A percentile compares a stretch with the other conserved stretches of the same genome.
Evolutionary conservation across 2,113 vertebrate species (phyloP).

Genomic region (Sisor rabdophorus): DNA sequence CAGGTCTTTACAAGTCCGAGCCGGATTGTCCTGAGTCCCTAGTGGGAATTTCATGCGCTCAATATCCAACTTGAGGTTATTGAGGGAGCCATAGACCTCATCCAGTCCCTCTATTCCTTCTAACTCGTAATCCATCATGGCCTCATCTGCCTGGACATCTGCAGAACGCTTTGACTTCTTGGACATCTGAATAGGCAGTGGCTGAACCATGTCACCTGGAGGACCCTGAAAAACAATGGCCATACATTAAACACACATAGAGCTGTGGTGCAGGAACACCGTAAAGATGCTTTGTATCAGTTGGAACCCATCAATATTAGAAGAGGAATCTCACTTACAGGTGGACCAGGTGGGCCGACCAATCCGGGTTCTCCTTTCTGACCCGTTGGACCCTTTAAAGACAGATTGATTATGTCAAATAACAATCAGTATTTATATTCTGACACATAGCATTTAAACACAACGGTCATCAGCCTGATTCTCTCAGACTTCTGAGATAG

Average conservation of each 20-base stretch:
- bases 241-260: constrained; percentile 7
- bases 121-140: constrained; percentile 75
- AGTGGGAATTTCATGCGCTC: constrained; percentile 95
- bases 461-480: background rate
- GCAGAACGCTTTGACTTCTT: constrained; percentile 83
- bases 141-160: constrained; percentile 78
- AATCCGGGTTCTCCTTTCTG: constrained; percentile 92
- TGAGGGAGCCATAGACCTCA: constrained; percentile 89
- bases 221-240: constrained; percentile 75
- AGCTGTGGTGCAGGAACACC: too few relatives aligned
- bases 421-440: background rate
- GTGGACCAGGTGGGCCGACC: constrained; percentile 86
- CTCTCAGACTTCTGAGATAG: too few relatives aligned
- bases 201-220: constrained; percentile 91
- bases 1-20: constrained; percentile 92
- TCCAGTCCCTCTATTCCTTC: constrained; percentile 81
- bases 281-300: background rate
- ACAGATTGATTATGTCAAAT: constrained; percentile 5
- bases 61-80: constrained; percentile 91
- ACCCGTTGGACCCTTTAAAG: constrained; percentile 78
- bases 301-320: background rate
- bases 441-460: background rate
- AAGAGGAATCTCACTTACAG: constrained; percentile 72
- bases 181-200: constrained; percentile 81
- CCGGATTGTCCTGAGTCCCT: constrained; percentile 91